Evolutionary conservation across 2,888 invertebrate genomes (phyloP).

Genomic region (Noctua comes): DNA sequence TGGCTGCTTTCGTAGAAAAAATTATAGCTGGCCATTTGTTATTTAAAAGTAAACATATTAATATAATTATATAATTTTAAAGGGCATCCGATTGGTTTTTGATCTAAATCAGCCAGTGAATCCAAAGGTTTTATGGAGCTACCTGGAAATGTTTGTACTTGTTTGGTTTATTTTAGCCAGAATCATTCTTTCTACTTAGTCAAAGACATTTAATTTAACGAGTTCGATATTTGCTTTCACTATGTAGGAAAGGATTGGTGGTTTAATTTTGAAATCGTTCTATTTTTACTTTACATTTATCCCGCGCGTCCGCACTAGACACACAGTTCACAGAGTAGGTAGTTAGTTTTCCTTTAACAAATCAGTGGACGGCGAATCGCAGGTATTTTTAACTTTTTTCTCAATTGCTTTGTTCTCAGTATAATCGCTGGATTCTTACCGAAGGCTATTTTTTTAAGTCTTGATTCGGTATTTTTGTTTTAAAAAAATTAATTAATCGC

Average conservation of each 20-base stretch:
- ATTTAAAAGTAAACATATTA: not conserved
- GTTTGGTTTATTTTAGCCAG: not conserved
- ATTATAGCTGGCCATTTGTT: not conserved
- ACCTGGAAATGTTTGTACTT: not conserved
- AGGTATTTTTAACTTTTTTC: not conserved
- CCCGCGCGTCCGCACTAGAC: not conserved
- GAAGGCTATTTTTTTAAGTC: not conserved
- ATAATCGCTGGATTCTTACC: not conserved
- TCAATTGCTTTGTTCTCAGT: slow-evolving; percentile 4
- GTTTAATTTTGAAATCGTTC: not conserved
- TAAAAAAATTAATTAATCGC: slow-evolving; percentile 57
- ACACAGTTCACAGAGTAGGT: not conserved
- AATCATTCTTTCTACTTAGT: not conserved
- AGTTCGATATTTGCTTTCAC: not conserved
- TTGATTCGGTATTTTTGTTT: slow-evolving; percentile 31
- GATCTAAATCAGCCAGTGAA: not conserved
- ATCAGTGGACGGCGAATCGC: not conserved
- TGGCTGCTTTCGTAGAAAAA: not conserved
- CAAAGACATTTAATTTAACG: not conserved
- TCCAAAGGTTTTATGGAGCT: not conserved
- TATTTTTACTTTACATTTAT: not conserved
- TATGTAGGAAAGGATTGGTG: not conserved
- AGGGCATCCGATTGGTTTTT: not conserved
- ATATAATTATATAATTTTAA: not conserved
- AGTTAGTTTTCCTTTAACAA: not conserved